Evolutionary conservation across 2,797 vertebrate genomes (phyloP), one percentile per base, ranked within the genome.

Genomic region (Argentina silus): DNA sequence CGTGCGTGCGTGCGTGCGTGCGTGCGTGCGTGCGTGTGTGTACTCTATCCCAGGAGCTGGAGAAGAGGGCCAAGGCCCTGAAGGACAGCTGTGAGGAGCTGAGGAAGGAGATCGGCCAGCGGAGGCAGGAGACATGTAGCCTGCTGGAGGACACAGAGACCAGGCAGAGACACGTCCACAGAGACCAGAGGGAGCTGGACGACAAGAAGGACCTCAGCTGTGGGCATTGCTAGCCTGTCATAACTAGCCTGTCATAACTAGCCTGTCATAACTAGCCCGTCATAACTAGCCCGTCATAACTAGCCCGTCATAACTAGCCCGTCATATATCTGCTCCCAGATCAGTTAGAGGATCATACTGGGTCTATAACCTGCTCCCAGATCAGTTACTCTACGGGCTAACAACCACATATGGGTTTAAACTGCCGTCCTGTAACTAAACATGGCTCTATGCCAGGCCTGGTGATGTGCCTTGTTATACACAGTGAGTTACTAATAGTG

Each of bases 81-180:
- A 95, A 85, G 85, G 95, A 97, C 71, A 93, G 80, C 73, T 92
- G 83, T 70, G 95, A 97, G 78, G 94, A 95, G 67, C 87, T 98
- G 78, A 93, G 81, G 78, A 94, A 92, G 87, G 97, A 98, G 86
- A 88, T 94, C 36, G 75, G 82, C 6, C 94, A 95, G 76, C 95
- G 92, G 80, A 94, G 90, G 71, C 78, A 90, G 72, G 96, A 98
- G 90, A 90, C 96, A 81, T 91, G 92, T 87, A 88, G 79, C 80
- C 87, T 97, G 78, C 91, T 85, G 51, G 96, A 98, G 86, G 94
- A 94, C 57, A 3, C 96, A 87, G 86, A 87, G 67, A 81, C 64
- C 51, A 91, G 94, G 70, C 83, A 95, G 89, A 92, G 74, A 21
- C 90, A 93, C 61, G 86, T 92, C 45, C 53, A 90, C 64, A 90